A percentile compares a stretch with the other conserved stretches of the same genome.
These are phyloP conservation scores for Octopus sinensis DNA, from an alignment of 1,140 invertebrate species.

Conservation along the genomic window DNA sequence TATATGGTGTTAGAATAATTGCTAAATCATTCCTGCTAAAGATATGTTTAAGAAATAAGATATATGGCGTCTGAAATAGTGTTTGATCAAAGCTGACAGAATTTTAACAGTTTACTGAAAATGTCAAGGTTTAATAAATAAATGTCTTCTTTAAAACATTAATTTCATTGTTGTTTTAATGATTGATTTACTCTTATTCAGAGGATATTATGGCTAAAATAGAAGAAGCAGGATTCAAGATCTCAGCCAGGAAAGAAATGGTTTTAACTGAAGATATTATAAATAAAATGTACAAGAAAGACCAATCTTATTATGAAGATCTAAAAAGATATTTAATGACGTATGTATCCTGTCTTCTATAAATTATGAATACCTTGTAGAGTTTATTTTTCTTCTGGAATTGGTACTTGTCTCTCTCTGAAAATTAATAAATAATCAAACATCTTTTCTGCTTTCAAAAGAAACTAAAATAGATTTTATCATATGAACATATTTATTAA, in stretches of 20 bases:
- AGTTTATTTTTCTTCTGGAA: background rate
- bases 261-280: slow-evolving; percentile 48
- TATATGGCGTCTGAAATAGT: too few species aligned
- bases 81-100: too few species aligned
- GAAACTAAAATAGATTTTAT: too few species aligned
- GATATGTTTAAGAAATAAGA: too few species aligned
- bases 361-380: background rate
- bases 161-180: too few species aligned
- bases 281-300: slow-evolving; percentile 50
- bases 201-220: slow-evolving; percentile 56
- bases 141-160: too few species aligned
- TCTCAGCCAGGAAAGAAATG: slow-evolving; percentile 53
- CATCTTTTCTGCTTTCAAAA: too few species aligned
- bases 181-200: slow-evolving; percentile 22
- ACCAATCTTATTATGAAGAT: slow-evolving; percentile 53
- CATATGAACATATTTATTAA: too few species aligned
- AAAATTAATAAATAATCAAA: background rate
- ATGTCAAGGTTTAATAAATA: too few species aligned
- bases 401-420: background rate
- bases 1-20: too few species aligned
- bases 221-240: slow-evolving; percentile 54
- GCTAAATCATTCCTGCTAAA: too few species aligned
- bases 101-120: too few species aligned
- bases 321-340: slow-evolving; percentile 53
- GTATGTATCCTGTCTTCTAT: slow-evolving; percentile 27